These are phyloP conservation scores for Odontocolon sp. DNA, from an alignment of 2,888 invertebrate genomes.

Conservation along the genomic window DNA sequence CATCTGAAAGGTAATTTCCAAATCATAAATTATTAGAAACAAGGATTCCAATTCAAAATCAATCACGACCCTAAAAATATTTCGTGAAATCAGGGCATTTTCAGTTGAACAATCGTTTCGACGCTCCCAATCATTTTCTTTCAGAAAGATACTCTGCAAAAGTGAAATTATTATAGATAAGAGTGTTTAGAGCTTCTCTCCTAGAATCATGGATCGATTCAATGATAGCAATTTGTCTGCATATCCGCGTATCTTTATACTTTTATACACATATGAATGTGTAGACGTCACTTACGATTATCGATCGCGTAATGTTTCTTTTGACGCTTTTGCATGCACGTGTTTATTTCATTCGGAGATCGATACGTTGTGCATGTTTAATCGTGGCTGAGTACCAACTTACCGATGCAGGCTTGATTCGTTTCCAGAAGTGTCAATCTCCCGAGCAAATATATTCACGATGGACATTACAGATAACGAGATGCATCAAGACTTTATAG, in stretches of 20 bases:
- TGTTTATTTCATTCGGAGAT: constrained; percentile 24
- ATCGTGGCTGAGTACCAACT: background rate
- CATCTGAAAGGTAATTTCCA: no score
- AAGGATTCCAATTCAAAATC: no score
- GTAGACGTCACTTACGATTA: background rate
- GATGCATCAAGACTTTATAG: background rate
- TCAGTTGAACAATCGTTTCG: no score
- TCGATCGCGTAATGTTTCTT: constrained; percentile 10
- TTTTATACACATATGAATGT: background rate
- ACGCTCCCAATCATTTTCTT: no score
- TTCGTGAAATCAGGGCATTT: no score
- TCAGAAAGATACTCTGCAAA: no score
- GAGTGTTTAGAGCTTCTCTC: background rate
- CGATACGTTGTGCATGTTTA: constrained; percentile 33
- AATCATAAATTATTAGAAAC: no score
- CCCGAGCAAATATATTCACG: background rate
- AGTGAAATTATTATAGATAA: background rate
- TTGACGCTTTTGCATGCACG: background rate
- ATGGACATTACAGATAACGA: background rate
- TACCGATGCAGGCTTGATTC: constrained; percentile 1
- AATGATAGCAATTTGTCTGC: constrained; percentile 10
- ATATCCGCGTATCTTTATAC: no score
- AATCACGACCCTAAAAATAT: no score
- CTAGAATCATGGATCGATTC: background rate
- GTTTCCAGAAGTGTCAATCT: constrained; percentile 11